These are phyloP conservation scores for Turnix velox DNA, from an alignment of 2,113 vertebrate species.

Conservation along the genomic window DNA sequence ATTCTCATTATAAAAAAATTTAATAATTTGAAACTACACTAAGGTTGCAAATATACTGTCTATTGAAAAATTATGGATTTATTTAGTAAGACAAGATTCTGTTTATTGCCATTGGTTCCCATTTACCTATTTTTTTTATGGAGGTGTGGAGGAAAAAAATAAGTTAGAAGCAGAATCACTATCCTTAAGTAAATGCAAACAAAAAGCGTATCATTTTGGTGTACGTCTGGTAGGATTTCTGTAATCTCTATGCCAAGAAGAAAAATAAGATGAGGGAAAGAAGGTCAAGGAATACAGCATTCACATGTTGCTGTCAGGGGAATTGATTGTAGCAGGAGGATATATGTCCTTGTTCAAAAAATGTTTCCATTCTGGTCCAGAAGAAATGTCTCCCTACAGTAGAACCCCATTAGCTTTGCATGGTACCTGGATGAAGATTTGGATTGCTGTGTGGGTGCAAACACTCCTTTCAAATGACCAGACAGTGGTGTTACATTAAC, in stretches of 20 bases:
- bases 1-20: not conserved
- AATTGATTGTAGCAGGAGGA: not conserved
- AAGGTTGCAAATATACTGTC: not conserved
- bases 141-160: too few relatives aligned
- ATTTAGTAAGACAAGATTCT: not conserved
- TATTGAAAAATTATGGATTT: not conserved
- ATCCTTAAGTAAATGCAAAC: not conserved
- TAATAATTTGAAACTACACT: not conserved
- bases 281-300: not conserved
- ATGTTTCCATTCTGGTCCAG: not conserved
- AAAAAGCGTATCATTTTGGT: not conserved
- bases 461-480: not conserved
- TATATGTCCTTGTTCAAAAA: not conserved
- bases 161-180: not conserved
- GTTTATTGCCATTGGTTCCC: not conserved
- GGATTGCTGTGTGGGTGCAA: not conserved
- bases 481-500: not conserved
- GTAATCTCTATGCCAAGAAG: too few relatives aligned
- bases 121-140: not conserved
- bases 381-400: not conserved
- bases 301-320: not conserved
- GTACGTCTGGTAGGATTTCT: not conserved
- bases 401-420: not conserved
- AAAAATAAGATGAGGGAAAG: not conserved
- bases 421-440: not conserved